These are phyloP conservation scores for Natator depressus DNA, from an alignment of 2,113 vertebrate genomes.

Conservation along the genomic window DNA sequence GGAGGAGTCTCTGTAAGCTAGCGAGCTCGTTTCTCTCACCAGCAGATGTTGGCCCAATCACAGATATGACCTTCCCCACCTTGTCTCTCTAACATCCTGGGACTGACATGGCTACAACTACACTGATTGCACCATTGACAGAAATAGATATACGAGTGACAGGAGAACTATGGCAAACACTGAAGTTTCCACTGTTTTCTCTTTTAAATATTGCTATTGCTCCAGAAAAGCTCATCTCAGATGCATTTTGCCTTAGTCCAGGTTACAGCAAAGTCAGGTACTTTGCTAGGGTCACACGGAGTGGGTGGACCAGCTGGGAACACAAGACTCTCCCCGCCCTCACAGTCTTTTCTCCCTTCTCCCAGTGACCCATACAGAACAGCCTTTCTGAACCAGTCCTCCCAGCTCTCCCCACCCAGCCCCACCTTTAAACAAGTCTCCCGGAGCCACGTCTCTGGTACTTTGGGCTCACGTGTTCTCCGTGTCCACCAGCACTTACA, in stretches of 20 bases:
- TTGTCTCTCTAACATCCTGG: background rate
- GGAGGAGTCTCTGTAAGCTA: too few species aligned
- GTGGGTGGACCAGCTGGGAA: background rate
- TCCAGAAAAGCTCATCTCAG: background rate
- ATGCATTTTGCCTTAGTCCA: background rate
- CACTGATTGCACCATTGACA: background rate
- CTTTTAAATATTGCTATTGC: background rate
- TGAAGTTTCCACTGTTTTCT: background rate
- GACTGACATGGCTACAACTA: background rate
- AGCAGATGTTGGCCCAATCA: too few species aligned
- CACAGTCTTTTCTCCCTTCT: background rate
- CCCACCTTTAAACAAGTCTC: background rate
- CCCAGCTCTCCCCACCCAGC: background rate
- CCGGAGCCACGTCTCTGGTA: rapidly evolving
- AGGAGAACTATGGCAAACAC: background rate
- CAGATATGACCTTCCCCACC: background rate
- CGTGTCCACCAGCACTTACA: constrained; percentile 82
- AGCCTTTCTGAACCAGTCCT: background rate
- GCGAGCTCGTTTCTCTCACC: too few species aligned
- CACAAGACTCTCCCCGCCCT: background rate
- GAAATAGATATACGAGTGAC: background rate
- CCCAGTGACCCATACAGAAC: rapidly evolving
- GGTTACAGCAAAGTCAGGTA: background rate
- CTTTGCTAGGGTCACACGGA: background rate
- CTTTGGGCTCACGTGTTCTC: background rate